These are phyloP conservation scores for Athene cunicularia DNA, from an alignment of 2,113 vertebrate genomes.

Conservation along the genomic window DNA sequence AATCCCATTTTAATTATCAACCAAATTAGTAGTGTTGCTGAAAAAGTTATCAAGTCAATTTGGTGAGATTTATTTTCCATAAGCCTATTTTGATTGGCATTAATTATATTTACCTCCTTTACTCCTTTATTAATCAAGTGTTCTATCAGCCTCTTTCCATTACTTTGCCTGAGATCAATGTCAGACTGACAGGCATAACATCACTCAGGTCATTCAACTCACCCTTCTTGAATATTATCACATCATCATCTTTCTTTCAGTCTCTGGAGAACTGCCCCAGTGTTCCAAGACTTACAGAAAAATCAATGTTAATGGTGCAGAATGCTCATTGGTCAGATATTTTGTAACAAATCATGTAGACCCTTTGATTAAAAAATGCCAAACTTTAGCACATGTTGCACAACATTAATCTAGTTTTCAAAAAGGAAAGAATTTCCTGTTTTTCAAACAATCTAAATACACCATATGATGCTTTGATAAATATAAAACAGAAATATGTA, in stretches of 20 bases:
- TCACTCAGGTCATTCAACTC: neutral
- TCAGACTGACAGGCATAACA: neutral
- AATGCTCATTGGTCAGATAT: neutral
- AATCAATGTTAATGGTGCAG: neutral
- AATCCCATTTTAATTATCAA: neutral
- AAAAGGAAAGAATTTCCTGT: neutral
- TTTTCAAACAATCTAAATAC: neutral
- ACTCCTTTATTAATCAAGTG: conserved; percentile 16
- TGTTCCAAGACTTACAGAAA: neutral
- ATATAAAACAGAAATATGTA: neutral
- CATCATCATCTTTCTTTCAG: conserved; percentile 9
- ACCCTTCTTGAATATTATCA: neutral
- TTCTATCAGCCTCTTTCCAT: neutral
- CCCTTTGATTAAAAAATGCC: neutral
- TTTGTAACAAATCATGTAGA: neutral
- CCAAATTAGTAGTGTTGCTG: neutral
- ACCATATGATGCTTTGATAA: neutral
- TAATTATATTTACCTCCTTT: conserved; percentile 3
- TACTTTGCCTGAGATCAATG: neutral
- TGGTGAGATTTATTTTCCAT: neutral
- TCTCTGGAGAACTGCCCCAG: neutral
- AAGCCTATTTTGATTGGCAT: neutral
- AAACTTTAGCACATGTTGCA: neutral
- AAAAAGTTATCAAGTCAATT: neutral
- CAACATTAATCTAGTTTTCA: neutral